A percentile compares a stretch with the other conserved stretches of the same genome.
These are phyloP conservation scores for Mechanitis mazaeus DNA, from an alignment of 2,888 invertebrate species.

Conservation along the genomic window DNA sequence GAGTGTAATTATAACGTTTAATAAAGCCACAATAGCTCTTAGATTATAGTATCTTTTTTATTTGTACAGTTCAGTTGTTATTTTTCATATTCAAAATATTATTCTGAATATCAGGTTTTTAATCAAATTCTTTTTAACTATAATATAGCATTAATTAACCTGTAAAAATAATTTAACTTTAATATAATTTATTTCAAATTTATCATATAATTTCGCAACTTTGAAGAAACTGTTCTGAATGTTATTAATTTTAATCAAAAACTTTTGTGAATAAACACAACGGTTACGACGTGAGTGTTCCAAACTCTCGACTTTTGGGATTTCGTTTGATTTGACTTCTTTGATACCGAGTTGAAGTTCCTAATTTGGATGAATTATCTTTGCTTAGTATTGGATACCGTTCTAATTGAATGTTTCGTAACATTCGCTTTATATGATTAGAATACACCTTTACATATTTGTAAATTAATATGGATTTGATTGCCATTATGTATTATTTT, in stretches of 20 bases:
- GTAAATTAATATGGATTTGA: no score
- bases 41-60: no score
- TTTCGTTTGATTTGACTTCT: conserved; percentile 13
- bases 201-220: conserved; percentile 8
- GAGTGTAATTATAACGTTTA: no score
- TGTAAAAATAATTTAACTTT: neutral
- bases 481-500: neutral
- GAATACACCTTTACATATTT: neutral
- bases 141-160: no score
- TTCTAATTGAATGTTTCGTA: no score
- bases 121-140: no score
- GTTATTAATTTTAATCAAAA: conserved; percentile 53
- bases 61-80: no score
- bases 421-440: neutral
- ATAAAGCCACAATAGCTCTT: no score
- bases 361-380: conserved; percentile 21
- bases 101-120: no score
- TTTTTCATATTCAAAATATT: no score
- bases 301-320: conserved; percentile 12
- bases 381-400: neutral
- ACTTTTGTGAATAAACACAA: conserved; percentile 35
- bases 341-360: conserved; percentile 12
- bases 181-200: neutral
- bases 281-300: conserved; percentile 29
- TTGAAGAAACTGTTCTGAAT: conserved; percentile 14